phyloP scores from a whole-genome alignment of 2,113 vertebrate species.

The Lasiurus borealis region DNA sequence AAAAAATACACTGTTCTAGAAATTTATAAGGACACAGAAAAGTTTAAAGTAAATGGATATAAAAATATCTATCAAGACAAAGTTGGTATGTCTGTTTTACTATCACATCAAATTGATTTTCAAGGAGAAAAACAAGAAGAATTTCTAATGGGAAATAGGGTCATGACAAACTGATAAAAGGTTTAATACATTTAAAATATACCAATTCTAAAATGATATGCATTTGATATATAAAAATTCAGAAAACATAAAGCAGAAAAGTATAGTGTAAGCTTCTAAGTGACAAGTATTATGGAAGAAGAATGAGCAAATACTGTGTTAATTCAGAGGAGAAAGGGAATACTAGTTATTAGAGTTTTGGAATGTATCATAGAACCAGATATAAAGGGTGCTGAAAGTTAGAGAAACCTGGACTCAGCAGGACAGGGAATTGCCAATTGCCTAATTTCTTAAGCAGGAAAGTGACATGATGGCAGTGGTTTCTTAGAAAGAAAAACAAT shows the following conservation, averaged over 20 bases:
- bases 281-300: neutral
- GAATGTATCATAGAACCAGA: neutral
- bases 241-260: neutral
- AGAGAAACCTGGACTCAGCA: neutral
- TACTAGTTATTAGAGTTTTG: neutral
- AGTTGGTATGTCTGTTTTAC: neutral
- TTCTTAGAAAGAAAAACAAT: neutral
- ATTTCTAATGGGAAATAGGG: neutral
- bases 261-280: neutral
- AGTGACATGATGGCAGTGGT: neutral
- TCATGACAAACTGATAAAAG: neutral
- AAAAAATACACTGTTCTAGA: slow-evolving; percentile 12
- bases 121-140: neutral
- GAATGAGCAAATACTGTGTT: neutral
- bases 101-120: neutral
- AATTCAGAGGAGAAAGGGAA: neutral
- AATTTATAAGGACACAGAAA: slow-evolving; percentile 20
- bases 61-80: neutral
- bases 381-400: neutral
- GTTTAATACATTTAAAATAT: neutral
- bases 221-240: neutral
- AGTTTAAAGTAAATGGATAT: neutral
- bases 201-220: neutral
- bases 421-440: neutral
- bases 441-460: neutral